Base-by-base conservation (phyloP, 37 sponge, comb jelly and placozoan species). In the Spongilla lacustris region DNA sequence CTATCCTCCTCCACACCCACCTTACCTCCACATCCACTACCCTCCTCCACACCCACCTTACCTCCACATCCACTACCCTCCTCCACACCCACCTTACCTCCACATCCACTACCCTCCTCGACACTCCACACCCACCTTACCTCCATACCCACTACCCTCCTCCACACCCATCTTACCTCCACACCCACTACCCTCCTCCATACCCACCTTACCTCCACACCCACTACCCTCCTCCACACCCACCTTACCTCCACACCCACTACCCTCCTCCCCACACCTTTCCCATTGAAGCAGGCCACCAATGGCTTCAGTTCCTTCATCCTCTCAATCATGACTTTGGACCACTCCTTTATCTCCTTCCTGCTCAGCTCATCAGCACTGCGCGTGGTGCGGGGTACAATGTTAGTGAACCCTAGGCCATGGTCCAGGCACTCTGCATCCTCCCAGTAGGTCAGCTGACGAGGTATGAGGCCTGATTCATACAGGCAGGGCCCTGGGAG, bases 401-500 rank as follows among this genome's bases (percentile, higher is more conserved):
- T 97, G 78, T 97, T 95, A 12, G 98, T 95, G 71, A 97, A 83
- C 9, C 98, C 98, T 17, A 97, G 93, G 19, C 98, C 93, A 71
- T 92, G 79, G 69, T 90, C 80, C 21, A 97, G 69, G 22, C 91
- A 83, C 36, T 89, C 76, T 24, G 96, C 93, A 84, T 97, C 98
- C 26, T 95, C 92, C 50, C 88, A 87, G 77, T 81, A 87, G 23
- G 84, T 77, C 85, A 95, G 86, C 31, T 88, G 85, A 28, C 79
- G 72, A 0, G 90, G 89, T 22, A 93, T 87, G 36, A 95, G 90
- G 0, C 96, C 98, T 67, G 96, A 95, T 68, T 93, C 92, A 66
- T 83, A 93, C 78, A 95, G 72, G 73, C 95, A 96, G 0, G 97
- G 97, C 97, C 97, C 96, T 96, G 50, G 50, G 68, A 32, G 50